Evolutionary conservation across 2,888 invertebrate species (phyloP).

Genomic region (Digitonthophagus gazella): DNA sequence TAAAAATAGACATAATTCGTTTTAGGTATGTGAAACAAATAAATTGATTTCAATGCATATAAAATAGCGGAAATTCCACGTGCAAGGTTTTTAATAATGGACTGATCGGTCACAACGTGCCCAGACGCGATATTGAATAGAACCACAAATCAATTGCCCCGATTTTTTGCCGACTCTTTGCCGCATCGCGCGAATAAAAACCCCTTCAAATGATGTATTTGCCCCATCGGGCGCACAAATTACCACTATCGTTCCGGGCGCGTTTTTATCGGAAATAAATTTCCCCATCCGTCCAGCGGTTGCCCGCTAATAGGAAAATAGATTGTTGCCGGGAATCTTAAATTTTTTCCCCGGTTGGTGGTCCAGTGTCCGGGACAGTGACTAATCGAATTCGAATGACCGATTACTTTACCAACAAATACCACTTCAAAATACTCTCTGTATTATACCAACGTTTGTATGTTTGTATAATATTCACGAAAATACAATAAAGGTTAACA

Average conservation of each 20-base stretch:
- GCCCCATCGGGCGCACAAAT: slow-evolving; percentile 14
- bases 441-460: too few relatives aligned
- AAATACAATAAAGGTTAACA: background rate
- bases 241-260: slow-evolving; percentile 14
- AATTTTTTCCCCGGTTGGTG: background rate
- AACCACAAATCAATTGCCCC: background rate
- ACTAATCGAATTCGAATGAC: background rate
- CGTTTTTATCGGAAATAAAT: slow-evolving; percentile 15
- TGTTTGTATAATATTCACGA: background rate
- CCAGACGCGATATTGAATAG: background rate
- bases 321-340: background rate
- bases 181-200: slow-evolving; percentile 13
- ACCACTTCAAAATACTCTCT: too few relatives aligned
- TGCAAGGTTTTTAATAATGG: background rate
- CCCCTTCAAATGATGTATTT: slow-evolving; percentile 8
- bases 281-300: slow-evolving; percentile 4
- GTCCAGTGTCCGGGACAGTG: background rate
- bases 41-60: too few relatives aligned
- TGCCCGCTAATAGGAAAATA: slow-evolving; percentile 13
- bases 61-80: too few relatives aligned
- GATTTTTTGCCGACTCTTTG: background rate
- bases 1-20: too few relatives aligned
- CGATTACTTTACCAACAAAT: too few relatives aligned
- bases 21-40: too few relatives aligned
- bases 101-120: background rate